These are phyloP conservation scores for Liparis tanakae DNA, from an alignment of 2,797 vertebrate genomes.

Conservation along the genomic window DNA sequence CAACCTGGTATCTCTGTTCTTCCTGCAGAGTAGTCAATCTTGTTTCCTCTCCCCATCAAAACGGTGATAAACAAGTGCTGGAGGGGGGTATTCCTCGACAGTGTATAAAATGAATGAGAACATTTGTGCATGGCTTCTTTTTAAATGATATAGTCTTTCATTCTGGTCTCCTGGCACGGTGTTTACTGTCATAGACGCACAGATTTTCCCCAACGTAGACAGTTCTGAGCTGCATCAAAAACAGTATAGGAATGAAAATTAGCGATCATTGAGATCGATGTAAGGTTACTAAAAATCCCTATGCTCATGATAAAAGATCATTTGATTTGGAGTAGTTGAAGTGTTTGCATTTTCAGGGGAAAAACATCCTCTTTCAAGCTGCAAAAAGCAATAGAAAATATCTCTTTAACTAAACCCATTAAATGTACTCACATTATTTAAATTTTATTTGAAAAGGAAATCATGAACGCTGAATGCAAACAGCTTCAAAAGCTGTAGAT, in stretches of 20 bases:
- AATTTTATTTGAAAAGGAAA: constrained; percentile 21
- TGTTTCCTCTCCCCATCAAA: constrained; percentile 61
- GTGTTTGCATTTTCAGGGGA: constrained; percentile 19
- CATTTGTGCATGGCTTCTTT: constrained; percentile 45
- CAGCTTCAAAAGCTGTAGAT: not conserved
- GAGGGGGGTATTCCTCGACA: constrained; percentile 43
- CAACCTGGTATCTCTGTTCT: constrained; percentile 60
- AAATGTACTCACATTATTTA: constrained; percentile 13
- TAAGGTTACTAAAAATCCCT: constrained; percentile 13
- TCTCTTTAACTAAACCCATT: not conserved
- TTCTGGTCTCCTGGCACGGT: constrained; percentile 24
- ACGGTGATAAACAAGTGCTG: constrained; percentile 58
- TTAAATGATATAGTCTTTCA: constrained; percentile 53
- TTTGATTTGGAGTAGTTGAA: constrained; percentile 16
- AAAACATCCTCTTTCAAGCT: constrained; percentile 5
- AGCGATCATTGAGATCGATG: constrained; percentile 13
- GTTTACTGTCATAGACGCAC: constrained; percentile 26
- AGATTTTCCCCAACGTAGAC: constrained; percentile 28
- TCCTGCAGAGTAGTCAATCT: constrained; percentile 53
- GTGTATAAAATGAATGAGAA: constrained; percentile 44
- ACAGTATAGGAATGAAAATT: constrained; percentile 35
- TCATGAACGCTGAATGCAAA: not conserved
- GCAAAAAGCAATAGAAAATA: constrained; percentile 11
- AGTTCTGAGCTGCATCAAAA: constrained; percentile 19
- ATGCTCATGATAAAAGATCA: constrained; percentile 29